These are phyloP conservation scores for Leguminivora glycinivorella DNA, from an alignment of 1,140 invertebrate species.

Conservation along the genomic window DNA sequence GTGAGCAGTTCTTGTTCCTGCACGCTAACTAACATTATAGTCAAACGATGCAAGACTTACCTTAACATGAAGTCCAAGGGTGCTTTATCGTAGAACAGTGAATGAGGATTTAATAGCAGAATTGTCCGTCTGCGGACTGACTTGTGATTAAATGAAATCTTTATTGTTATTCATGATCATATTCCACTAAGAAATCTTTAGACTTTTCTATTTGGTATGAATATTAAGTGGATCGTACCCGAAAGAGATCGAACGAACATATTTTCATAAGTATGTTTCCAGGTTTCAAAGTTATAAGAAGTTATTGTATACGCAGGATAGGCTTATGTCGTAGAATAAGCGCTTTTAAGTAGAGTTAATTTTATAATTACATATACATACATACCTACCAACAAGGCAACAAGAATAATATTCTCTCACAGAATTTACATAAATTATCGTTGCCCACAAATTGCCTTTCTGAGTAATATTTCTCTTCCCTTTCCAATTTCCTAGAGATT, in stretches of 20 bases:
- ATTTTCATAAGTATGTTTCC: too few species aligned
- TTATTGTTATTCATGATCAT: not conserved
- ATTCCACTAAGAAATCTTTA: too few species aligned
- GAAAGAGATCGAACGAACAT: too few species aligned
- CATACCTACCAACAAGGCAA: too few species aligned
- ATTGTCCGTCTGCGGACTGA: not conserved
- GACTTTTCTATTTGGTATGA: too few species aligned
- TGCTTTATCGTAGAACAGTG: not conserved
- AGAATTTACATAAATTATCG: conserved; percentile 15
- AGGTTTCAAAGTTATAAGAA: too few species aligned
- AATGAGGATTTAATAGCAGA: not conserved
- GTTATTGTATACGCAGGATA: too few species aligned
- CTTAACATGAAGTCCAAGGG: not conserved
- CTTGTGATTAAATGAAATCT: not conserved
- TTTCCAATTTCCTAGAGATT: conserved; percentile 35
- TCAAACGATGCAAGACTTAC: not conserved
- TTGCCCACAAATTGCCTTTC: conserved; percentile 23
- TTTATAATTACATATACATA: not conserved
- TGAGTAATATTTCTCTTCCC: conserved; percentile 43
- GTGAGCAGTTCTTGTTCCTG: not conserved
- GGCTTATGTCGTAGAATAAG: too few species aligned
- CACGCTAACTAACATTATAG: conserved; percentile 3
- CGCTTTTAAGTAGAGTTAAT: not conserved
- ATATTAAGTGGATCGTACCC: too few species aligned
- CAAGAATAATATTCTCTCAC: not conserved